Percentiles rank a stretch among this genome's conserved stretches.
Conservation (phyloP, 2,113 vertebrate species). For the Amphilophus citrinellus region DNA sequence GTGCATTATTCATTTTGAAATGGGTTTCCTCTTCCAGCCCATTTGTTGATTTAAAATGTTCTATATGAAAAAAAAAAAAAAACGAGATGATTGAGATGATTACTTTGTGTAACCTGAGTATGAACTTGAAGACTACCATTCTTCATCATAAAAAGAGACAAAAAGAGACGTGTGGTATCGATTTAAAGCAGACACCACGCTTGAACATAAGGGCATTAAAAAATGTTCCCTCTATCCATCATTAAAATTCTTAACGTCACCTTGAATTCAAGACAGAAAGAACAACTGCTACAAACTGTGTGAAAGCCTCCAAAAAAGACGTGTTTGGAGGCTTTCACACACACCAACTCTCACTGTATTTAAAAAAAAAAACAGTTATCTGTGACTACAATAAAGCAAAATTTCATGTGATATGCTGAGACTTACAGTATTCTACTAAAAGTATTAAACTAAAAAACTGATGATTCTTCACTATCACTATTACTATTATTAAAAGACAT, state of each 20-base stretch:
- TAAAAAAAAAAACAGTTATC: background rate
- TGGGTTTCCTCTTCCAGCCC: slow-evolving; percentile 17
- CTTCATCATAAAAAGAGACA: background rate
- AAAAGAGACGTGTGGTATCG: background rate
- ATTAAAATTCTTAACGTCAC: background rate
- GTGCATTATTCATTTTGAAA: slow-evolving; percentile 20
- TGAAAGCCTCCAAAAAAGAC: background rate
- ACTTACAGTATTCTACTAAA: background rate
- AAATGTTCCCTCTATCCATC: background rate
- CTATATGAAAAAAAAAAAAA: background rate
- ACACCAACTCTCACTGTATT: background rate
- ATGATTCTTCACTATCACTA: background rate
- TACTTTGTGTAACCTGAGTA: background rate
- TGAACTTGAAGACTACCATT: slow-evolving; percentile 5
- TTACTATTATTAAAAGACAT: too few relatives aligned
- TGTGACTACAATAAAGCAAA: too few relatives aligned
- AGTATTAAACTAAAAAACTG: background rate
- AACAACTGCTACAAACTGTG: background rate
- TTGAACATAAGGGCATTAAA: background rate
- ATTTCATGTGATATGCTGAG: too few relatives aligned
- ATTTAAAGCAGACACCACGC: slow-evolving; percentile 4
- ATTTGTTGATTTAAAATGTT: slow-evolving; percentile 25
- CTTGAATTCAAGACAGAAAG: slow-evolving; percentile 9
- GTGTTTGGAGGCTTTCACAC: background rate
- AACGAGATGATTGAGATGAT: background rate